Evolutionary conservation across 1,140 invertebrate genomes (phyloP), one percentile per base, ranked within the genome.

Genomic region (Micrasema minimum): DNA sequence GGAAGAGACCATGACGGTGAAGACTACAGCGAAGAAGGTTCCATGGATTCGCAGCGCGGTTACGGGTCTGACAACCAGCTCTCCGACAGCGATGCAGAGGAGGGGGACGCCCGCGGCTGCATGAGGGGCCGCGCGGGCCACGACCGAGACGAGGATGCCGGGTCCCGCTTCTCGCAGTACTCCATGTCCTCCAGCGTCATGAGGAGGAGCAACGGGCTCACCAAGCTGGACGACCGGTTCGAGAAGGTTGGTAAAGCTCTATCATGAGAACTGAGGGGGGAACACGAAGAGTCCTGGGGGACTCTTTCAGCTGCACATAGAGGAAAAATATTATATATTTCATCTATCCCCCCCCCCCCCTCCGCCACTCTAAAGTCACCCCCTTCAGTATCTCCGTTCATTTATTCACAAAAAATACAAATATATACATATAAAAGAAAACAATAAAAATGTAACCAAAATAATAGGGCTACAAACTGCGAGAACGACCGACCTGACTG

Each of bases 151-250:
- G 91, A 93, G 77, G 93, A 96, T 80, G 92, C 91, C 0, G 95
- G 93, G 80, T 94, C 95, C 0, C 83, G 91, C 14, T 98, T 98
- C 80, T 97, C 96, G 0, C 90, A 95, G 77, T 98, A 97, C 81
- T 98, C 96, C 0, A 94, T 98, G 90, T 92, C 92, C 0, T 97
- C 94, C 48, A 96, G 95, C 77, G 91, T 97, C 0, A 93, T 98
- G 2, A 86, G 87, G 66, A 88, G 96, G 74, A 97, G 96, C 82
- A 88, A 95, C 65, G 91, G 93, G 53, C 83, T 98, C 0, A 87
- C 90, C 0, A 78, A 95, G 26, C 80, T 99, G 0, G 97, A 99
- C 87, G 91, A 96, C 77, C 88, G 90, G 77, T 98, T 99, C 87
- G 96, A 99, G 84, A 89, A 91, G 82, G 94, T 95, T 76, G 74